Evolutionary conservation across 2,797 vertebrate species (phyloP).

Genomic region (Nasua narica): DNA sequence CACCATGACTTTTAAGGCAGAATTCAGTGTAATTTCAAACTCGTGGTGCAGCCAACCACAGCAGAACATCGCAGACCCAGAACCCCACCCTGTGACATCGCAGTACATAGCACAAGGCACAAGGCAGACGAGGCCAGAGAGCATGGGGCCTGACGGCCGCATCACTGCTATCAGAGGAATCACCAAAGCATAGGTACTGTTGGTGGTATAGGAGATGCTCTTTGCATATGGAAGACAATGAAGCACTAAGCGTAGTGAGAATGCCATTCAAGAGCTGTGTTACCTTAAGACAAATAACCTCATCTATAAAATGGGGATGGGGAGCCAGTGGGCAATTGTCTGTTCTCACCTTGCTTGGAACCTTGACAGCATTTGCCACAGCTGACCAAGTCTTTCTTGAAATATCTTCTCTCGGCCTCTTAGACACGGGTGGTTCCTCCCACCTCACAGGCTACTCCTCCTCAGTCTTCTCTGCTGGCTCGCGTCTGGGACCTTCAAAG

Average conservation of each 20-base stretch:
- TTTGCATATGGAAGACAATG: background rate
- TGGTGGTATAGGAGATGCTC: background rate
- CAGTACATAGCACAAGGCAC: background rate
- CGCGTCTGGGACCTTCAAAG: background rate
- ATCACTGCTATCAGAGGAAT: background rate
- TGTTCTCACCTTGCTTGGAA: background rate
- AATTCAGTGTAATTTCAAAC: background rate
- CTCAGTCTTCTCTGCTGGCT: background rate
- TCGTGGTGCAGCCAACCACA: background rate
- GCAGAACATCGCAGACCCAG: background rate
- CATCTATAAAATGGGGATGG: background rate
- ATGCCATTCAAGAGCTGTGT: background rate
- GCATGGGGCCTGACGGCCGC: background rate
- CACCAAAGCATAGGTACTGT: fast-evolving
- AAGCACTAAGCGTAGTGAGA: background rate
- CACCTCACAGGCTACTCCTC: background rate
- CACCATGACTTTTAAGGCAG: background rate
- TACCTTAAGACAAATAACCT: background rate
- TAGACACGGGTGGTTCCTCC: background rate
- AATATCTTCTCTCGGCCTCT: background rate
- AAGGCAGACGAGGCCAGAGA: background rate
- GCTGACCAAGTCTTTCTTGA: background rate
- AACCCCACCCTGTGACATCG: background rate
- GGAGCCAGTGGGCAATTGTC: background rate
- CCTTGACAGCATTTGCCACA: background rate